phyloP scores from a whole-genome alignment of 23 tunicate species.

The Ascidia mentula region DNA sequence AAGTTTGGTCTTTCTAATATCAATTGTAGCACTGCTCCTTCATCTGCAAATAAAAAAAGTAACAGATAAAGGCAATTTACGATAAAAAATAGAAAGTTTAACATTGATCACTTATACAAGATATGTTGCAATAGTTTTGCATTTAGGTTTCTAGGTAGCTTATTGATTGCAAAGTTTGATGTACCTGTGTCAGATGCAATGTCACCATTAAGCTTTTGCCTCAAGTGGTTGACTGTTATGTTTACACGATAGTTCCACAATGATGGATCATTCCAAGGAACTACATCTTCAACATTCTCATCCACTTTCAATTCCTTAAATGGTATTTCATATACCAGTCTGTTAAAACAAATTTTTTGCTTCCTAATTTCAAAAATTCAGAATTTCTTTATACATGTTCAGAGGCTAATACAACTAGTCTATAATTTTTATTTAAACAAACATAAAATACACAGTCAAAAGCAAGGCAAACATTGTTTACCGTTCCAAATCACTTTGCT shows the following conservation, averaged over 20 bases:
- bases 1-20: background rate
- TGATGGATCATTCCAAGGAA: background rate
- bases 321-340: slow-evolving; percentile 60
- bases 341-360: no score
- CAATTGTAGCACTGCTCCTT: background rate
- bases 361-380: no score
- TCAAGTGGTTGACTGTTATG: slow-evolving; percentile 20
- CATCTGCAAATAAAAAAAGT: background rate
- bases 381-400: no score
- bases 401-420: no score
- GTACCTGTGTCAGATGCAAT: slow-evolving; percentile 2
- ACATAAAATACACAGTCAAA: background rate
- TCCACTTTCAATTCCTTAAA: background rate
- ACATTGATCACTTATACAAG: no score
- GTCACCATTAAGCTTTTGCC: slow-evolving; percentile 32
- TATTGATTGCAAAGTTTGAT: no score
- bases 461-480: background rate
- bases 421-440: background rate
- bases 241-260: slow-evolving; percentile 29
- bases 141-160: no score
- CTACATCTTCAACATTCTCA: slow-evolving; percentile 7
- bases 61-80: background rate
- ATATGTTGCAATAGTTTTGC: no score
- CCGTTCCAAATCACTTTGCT: slow-evolving; percentile 38
- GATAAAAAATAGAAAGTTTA: no score